phyloP scores from a whole-genome alignment of 1,140 invertebrate species.

The Platorchestia sp. region DNA sequence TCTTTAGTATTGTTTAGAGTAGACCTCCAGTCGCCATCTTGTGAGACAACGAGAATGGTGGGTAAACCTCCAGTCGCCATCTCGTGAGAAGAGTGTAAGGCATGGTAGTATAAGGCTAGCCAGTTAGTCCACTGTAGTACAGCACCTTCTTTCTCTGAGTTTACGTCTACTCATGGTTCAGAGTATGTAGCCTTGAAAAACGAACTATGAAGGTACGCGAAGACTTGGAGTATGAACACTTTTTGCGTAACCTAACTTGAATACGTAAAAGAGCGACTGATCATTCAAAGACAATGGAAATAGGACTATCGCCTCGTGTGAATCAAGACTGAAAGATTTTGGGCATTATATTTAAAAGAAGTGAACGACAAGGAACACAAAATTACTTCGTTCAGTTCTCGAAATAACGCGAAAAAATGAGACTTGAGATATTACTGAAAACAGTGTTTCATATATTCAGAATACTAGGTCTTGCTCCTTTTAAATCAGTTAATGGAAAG shows the following conservation, averaged over 20 bases:
- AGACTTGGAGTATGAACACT: not conserved
- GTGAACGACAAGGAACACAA: not conserved
- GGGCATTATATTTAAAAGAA: not conserved
- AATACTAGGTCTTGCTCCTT: not conserved
- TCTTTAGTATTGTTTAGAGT: not conserved
- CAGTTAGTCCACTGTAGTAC: not conserved
- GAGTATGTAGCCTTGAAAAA: not conserved
- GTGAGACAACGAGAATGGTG: not conserved
- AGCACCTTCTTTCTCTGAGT: not conserved
- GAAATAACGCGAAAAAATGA: not conserved
- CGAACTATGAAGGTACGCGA: not conserved
- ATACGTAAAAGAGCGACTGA: not conserved
- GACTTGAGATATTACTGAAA: not conserved
- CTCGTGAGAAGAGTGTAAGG: too few species aligned
- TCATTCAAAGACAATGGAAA: not conserved
- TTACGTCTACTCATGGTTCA: not conserved
- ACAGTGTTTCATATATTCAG: not conserved
- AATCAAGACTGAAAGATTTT: not conserved
- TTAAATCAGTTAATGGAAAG: not conserved
- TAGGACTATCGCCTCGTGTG: not conserved
- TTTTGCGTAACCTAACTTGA: not conserved
- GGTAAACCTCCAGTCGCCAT: not conserved
- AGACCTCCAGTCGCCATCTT: too few species aligned
- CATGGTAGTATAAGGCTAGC: too few species aligned
- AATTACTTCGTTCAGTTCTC: not conserved